A percentile compares a stretch with the other conserved stretches of the same genome.
Conservation (phyloP, 1,140 invertebrate genomes). For the Ceratina japonica region DNA sequence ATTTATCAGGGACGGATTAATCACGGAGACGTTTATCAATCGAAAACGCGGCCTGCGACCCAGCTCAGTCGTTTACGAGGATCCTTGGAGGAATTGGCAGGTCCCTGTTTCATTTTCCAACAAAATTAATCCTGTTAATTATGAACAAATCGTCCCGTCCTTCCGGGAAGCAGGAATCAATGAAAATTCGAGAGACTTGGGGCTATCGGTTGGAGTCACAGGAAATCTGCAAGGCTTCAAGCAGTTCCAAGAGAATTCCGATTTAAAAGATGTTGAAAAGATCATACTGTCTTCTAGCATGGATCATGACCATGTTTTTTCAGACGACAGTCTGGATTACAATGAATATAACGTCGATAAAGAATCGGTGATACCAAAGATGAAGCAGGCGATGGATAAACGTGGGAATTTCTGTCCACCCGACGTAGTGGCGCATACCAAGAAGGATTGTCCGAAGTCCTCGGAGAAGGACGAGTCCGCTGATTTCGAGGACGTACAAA, state of each 20-base stretch:
- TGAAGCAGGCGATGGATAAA: background rate
- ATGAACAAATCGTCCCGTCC: background rate
- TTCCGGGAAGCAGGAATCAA: background rate
- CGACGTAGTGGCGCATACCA: conserved; percentile 69
- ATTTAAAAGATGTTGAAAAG: background rate
- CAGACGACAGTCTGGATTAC: conserved; percentile 69
- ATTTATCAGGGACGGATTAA: conserved; percentile 41
- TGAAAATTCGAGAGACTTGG: background rate
- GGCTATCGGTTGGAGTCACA: background rate
- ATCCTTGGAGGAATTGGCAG: conserved; percentile 44
- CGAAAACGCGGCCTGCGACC: conserved; percentile 27
- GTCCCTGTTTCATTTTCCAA: background rate
- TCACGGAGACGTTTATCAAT: conserved; percentile 51
- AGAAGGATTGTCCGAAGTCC: conserved; percentile 48
- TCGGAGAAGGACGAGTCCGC: conserved; percentile 7
- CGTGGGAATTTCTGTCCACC: conserved; percentile 64
- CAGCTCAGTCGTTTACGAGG: background rate
- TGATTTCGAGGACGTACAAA: conserved; percentile 53
- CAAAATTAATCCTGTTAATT: background rate
- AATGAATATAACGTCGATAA: conserved; percentile 41
- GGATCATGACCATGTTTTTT: conserved; percentile 60
- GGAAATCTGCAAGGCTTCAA: background rate
- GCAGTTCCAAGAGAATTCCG: background rate
- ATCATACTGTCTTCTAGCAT: background rate
- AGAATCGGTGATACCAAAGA: background rate